Evolutionary conservation across 1,140 invertebrate species (phyloP), one percentile per base, ranked within the genome.

Genomic region (Conus ventricosus): DNA sequence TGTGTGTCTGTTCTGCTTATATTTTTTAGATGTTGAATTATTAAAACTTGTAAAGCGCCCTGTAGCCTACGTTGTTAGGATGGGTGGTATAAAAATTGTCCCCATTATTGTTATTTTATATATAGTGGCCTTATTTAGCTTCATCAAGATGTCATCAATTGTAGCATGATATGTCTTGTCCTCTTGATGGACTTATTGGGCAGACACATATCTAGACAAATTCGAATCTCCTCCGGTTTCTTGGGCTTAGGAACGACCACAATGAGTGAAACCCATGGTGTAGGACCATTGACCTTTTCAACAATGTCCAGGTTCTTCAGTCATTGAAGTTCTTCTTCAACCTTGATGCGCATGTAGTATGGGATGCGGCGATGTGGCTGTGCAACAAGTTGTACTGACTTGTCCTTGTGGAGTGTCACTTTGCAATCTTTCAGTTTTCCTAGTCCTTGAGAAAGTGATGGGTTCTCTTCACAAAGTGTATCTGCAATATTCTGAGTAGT

Each of bases 181-280:
- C 39, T 39, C 27, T 80, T 39, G 25, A 93, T 88, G 5, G 88
- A 88, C 39, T 63, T 23, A 81, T 92, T 91, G 0, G 90, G 89
- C 27, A 82, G 20, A 60, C 88, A 78, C 93, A 93, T 39, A 71
- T 93, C 92, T 5, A 93, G 90, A 88, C 92, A 93, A 4, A 92
- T 27, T 55, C 93, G 84, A 0, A 93, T 91, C 53, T 92, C 90
- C 0, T 57, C 63, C 53, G 87, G 87, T 27, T 10, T 25, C 60
- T 67, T 67, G 60, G 60, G 60, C 83, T 93, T 93, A 6, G 92
- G 92, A 11, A 91, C 88, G 5, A 1, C 39, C 39, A 39, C 39
- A 39, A 39, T 39, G 39, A 67, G 60, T 13, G 60, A 23, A 15
- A 67, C 60, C 60, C 60, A 67, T 67, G 60, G 4, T 15, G 20